These are phyloP conservation scores for Camptogramma bilineatum DNA, from an alignment of 2,888 invertebrate genomes.

Conservation along the genomic window DNA sequence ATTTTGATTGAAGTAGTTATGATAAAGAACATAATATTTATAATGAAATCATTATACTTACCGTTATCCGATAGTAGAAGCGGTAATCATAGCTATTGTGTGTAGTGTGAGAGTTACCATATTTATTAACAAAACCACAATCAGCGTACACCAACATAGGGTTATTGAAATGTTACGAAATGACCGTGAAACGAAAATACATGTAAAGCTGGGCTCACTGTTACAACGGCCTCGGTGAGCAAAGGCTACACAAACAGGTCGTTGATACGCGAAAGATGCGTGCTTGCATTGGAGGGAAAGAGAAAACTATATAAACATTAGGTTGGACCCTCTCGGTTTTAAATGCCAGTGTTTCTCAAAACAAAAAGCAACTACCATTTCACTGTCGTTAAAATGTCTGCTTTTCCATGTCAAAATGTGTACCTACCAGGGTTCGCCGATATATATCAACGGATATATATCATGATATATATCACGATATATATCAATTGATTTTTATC, in stretches of 20 bases:
- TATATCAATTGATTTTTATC: too few relatives aligned
- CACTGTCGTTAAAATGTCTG: background rate
- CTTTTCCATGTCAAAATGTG: too few relatives aligned
- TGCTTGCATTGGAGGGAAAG: conserved; percentile 65
- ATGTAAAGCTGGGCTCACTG: conserved; percentile 65
- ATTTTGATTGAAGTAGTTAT: conserved; percentile 3
- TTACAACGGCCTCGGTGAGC: conserved; percentile 68
- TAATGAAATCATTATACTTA: conserved; percentile 39
- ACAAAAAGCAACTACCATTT: conserved; percentile 44
- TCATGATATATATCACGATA: too few relatives aligned
- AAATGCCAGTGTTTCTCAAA: conserved; percentile 60
- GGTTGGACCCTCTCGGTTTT: conserved; percentile 56
- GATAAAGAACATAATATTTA: conserved; percentile 20
- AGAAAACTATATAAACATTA: conserved; percentile 75
- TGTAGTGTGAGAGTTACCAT: conserved; percentile 50
- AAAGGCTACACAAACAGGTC: conserved; percentile 74
- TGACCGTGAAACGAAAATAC: conserved; percentile 79
- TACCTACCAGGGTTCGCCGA: too few relatives aligned
- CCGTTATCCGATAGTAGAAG: conserved; percentile 46
- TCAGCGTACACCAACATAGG: conserved; percentile 56
- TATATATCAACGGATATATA: too few relatives aligned
- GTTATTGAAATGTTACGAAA: conserved; percentile 78
- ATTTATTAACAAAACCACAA: conserved; percentile 63
- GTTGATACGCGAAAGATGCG: conserved; percentile 75
- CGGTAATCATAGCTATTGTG: conserved; percentile 52